These are phyloP conservation scores for Rhagoletis pomonella DNA, from an alignment of 1,140 invertebrate species.

Conservation along the genomic window DNA sequence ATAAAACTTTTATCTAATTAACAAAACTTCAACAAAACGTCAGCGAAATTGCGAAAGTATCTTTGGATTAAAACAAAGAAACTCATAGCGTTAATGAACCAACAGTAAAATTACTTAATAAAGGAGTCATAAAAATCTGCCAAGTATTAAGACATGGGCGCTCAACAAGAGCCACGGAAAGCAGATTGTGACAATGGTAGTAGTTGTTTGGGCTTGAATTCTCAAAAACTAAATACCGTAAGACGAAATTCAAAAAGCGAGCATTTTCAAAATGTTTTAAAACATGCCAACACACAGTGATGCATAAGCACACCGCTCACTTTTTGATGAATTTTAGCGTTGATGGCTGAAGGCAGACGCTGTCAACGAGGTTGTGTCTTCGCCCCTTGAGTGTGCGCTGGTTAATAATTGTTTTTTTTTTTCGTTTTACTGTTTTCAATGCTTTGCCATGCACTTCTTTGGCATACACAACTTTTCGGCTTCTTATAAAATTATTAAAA, in stretches of 20 bases:
- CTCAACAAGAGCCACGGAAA: not conserved
- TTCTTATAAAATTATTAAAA: conserved; percentile 60
- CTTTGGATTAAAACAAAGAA: not conserved
- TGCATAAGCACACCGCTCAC: not conserved
- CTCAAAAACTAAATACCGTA: not conserved
- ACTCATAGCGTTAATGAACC: conserved; percentile 54
- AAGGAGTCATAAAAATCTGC: conserved; percentile 56
- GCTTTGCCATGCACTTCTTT: not conserved
- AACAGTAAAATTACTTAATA: not conserved
- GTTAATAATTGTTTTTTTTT: conserved; percentile 68
- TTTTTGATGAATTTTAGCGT: not conserved
- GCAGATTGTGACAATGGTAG: not conserved
- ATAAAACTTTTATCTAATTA: conserved; percentile 73
- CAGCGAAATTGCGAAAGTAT: conserved; percentile 56
- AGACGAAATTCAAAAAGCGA: not conserved
- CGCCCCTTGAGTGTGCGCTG: not conserved
- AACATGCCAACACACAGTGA: not conserved
- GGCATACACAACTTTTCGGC: conserved; percentile 30
- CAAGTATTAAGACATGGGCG: not conserved
- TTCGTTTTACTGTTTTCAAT: conserved; percentile 57
- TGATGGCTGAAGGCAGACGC: conserved; percentile 16
- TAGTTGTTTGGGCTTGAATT: not conserved
- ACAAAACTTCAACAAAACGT: conserved; percentile 72
- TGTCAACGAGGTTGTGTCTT: not conserved
- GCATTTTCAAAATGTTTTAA: conserved; percentile 3